A percentile compares a stretch with the other conserved stretches of the same genome.
Evolutionary conservation across 2,797 vertebrate species (phyloP).

Genomic region (Halcyon chelicuti): DNA sequence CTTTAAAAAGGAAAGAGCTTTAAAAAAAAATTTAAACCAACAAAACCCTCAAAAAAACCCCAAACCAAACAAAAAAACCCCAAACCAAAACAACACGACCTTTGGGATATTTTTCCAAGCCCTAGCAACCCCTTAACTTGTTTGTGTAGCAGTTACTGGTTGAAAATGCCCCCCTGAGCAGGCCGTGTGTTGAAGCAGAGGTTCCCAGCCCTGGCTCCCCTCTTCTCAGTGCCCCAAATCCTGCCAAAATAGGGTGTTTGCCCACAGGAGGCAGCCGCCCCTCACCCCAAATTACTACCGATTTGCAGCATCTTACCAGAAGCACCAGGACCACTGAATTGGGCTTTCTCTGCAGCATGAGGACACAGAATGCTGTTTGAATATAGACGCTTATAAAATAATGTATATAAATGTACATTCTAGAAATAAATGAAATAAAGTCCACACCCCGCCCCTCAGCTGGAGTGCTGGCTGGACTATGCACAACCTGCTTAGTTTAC

Average conservation of each 20-base stretch:
- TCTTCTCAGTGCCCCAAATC: not conserved
- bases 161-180: not conserved
- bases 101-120: not conserved
- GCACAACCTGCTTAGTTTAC: not conserved
- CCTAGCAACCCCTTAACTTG: not conserved
- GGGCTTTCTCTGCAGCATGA: not conserved
- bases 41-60: not conserved
- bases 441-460: not conserved
- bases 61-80: not conserved
- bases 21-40: not conserved
- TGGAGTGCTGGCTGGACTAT: not conserved
- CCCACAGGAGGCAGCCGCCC: not conserved
- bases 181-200: not conserved
- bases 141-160: not conserved
- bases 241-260: rapidly evolving
- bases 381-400: rapidly evolving
- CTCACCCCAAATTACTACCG: rapidly evolving
- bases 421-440: no score
- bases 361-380: not conserved
- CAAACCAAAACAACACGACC: not conserved
- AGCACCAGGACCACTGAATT: not conserved
- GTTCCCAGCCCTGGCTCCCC: not conserved
- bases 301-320: not conserved
- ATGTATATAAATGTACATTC: not conserved
- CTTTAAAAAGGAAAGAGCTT: not conserved